Percentiles rank a stretch among this genome's conserved stretches.
phyloP scores from a whole-genome alignment of 2,797 vertebrate genomes.

The Myiotriccus ornatus region DNA sequence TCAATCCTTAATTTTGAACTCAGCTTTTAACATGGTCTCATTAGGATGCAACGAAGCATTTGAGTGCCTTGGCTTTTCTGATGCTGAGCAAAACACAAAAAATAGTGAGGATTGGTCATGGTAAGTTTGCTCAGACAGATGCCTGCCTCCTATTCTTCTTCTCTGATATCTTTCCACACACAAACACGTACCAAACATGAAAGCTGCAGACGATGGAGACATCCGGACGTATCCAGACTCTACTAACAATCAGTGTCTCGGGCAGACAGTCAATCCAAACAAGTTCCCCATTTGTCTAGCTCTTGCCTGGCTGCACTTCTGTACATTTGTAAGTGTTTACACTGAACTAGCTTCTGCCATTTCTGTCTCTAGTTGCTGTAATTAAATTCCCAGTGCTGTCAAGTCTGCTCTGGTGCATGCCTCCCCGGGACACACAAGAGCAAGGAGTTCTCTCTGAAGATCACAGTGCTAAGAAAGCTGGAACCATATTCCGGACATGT shows the following conservation, averaged over 20 bases:
- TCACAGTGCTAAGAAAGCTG: constrained; percentile 33
- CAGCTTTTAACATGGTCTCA: neutral
- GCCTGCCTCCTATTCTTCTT: constrained; percentile 41
- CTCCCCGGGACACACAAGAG: neutral
- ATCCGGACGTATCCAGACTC: constrained; percentile 48
- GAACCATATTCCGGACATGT: constrained; percentile 7
- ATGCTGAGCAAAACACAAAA: neutral
- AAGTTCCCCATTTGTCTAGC: constrained; percentile 53
- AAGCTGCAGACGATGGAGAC: constrained; percentile 61
- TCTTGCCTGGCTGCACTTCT: constrained; percentile 62
- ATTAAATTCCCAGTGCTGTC: constrained; percentile 62
- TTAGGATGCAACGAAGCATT: neutral
- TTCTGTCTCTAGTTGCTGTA: constrained; percentile 62
- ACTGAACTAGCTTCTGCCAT: constrained; percentile 68
- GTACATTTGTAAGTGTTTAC: constrained; percentile 68
- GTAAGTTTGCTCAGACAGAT: neutral
- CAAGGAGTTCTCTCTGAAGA: neutral
- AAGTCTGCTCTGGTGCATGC: constrained; percentile 47
- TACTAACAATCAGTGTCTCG: constrained; percentile 56
- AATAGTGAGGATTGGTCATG: neutral
- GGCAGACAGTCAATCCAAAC: constrained; percentile 73
- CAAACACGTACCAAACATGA: constrained; percentile 61
- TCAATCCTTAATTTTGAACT: neutral
- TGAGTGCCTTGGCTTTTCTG: neutral
- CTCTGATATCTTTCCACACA: constrained; percentile 40